Percentiles rank a stretch among this genome's conserved stretches.
These are phyloP conservation scores for Trichopoda pennipes DNA, from an alignment of 2,888 invertebrate genomes.

Conservation along the genomic window DNA sequence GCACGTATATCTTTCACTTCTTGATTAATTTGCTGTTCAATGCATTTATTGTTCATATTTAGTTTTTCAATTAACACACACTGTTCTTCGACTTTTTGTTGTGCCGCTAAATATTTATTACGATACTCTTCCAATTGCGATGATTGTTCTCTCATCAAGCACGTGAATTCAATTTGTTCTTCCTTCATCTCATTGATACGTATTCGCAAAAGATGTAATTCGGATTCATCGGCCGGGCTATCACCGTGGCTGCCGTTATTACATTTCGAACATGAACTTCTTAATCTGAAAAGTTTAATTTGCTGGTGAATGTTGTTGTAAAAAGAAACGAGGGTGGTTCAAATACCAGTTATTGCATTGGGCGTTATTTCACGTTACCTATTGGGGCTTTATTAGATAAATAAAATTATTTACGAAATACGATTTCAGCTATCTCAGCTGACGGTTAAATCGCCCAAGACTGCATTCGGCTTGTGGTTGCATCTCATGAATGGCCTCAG, in stretches of 20 bases:
- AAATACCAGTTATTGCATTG: too few relatives aligned
- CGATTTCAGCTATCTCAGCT: too few relatives aligned
- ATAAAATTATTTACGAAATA: too few relatives aligned
- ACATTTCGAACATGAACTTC: slow-evolving; percentile 72
- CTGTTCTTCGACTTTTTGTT: slow-evolving; percentile 80
- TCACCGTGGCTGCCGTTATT: slow-evolving; percentile 49
- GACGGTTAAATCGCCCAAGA: too few relatives aligned
- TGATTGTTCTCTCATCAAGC: slow-evolving; percentile 79
- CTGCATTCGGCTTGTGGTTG: too few relatives aligned
- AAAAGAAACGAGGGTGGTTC: too few relatives aligned
- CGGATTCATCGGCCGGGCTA: slow-evolving; percentile 73
- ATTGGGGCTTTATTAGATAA: too few relatives aligned
- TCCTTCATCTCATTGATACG: slow-evolving; percentile 77
- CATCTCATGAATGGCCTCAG: too few relatives aligned
- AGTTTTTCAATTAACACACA: slow-evolving; percentile 77
- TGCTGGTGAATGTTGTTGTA: neutral
- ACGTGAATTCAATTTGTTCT: slow-evolving; percentile 79
- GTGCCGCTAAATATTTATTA: slow-evolving; percentile 78
- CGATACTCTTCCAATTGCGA: slow-evolving; percentile 80
- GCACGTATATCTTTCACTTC: slow-evolving; percentile 79
- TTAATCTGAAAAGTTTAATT: slow-evolving; percentile 70
- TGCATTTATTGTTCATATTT: slow-evolving; percentile 79
- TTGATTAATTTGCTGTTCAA: slow-evolving; percentile 79
- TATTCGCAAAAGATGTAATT: slow-evolving; percentile 73
- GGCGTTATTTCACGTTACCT: too few relatives aligned